Evolutionary conservation across 2,888 invertebrate genomes (phyloP).

Genomic region (Siphlonurus alternatus): DNA sequence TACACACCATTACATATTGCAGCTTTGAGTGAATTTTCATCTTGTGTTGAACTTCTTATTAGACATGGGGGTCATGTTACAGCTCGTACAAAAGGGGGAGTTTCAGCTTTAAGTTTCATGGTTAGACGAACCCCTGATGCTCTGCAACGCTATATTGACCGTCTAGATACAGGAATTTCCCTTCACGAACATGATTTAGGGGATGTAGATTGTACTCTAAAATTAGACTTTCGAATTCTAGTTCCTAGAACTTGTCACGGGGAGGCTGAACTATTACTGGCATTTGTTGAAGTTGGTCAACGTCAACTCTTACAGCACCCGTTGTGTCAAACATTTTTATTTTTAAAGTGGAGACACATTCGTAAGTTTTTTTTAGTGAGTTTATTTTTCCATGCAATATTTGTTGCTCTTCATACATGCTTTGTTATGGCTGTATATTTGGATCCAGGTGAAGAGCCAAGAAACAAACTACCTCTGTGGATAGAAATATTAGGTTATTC

Average conservation of each 20-base stretch:
- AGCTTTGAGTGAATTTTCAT: constrained; percentile 64
- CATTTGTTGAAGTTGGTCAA: constrained; percentile 64
- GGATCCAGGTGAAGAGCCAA: constrained; percentile 9
- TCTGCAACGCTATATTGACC: constrained; percentile 47
- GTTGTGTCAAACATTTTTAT: constrained; percentile 66
- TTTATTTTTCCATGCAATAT: constrained; percentile 56
- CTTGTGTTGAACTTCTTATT: constrained; percentile 52
- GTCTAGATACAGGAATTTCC: constrained; percentile 57
- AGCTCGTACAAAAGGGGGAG: constrained; percentile 53
- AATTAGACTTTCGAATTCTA: constrained; percentile 38
- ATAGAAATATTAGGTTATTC: constrained; percentile 32
- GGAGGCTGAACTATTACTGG: constrained; percentile 50
- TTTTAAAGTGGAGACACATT: constrained; percentile 67
- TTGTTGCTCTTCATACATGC: constrained; percentile 54
- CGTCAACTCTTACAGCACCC: constrained; percentile 67
- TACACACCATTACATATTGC: constrained; percentile 71
- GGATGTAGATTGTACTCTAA: constrained; percentile 70
- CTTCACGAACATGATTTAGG: constrained; percentile 71
- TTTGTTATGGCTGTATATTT: constrained; percentile 44
- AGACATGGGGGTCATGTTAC: constrained; percentile 20
- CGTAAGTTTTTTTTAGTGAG: constrained; percentile 67
- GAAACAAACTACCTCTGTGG: constrained; percentile 16
- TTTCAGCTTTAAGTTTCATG: constrained; percentile 64
- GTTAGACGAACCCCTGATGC: constrained; percentile 72
- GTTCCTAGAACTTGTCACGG: constrained; percentile 34